Base-by-base conservation (phyloP, 2,113 vertebrate species). In the Zapus hudsonius region DNA sequence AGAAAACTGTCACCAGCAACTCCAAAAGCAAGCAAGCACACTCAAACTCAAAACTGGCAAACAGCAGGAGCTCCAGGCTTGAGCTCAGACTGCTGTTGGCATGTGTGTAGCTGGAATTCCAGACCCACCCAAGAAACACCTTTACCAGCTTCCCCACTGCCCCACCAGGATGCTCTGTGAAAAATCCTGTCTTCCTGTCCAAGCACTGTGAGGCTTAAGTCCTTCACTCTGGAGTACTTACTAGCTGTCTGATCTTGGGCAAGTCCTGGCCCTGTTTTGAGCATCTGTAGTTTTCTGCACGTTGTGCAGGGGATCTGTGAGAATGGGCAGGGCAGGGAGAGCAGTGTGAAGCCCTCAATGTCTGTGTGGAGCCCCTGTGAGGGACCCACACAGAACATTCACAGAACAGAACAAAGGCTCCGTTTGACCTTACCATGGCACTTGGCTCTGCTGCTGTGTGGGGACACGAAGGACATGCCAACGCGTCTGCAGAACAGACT, bases 391-490 rank as follows among this genome's bases (percentile, higher is more conserved):
- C 22, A 4, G 5, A 27, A 38, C 63, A 27, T 52, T 22, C 70
- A n/a, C 16, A 4, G 36, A 0, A n/a, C 16, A 4, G 36, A 0
- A 22, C 17, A 80, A 33, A 67, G 3, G 6, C 1, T 3, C 22
- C 1, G 0, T 20, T 40, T 52, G 31, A 40, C 47, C 22, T n/a
- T 23, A 52, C 33, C 15, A 10, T 12, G 33, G 19, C 5, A 19
- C 17, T 2, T 17, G 47, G 36, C 42, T 40, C 29, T 44, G 15
- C 4, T 7, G 4, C 74, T 25, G 0, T 2, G 44, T 12, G 29
- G 55, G 29, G 2, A 13, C 42, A 9, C 44, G 12, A 15, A 0
- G 2, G 19, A 31, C 2, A 1, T 1, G 29, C 13, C 16, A 7
- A 10, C 44, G 38, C 63, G 29, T 5, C 38, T 3, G 23, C 8